Conservation (phyloP, 2,797 vertebrate species). For the Eurystomus glaucurus region DNA sequence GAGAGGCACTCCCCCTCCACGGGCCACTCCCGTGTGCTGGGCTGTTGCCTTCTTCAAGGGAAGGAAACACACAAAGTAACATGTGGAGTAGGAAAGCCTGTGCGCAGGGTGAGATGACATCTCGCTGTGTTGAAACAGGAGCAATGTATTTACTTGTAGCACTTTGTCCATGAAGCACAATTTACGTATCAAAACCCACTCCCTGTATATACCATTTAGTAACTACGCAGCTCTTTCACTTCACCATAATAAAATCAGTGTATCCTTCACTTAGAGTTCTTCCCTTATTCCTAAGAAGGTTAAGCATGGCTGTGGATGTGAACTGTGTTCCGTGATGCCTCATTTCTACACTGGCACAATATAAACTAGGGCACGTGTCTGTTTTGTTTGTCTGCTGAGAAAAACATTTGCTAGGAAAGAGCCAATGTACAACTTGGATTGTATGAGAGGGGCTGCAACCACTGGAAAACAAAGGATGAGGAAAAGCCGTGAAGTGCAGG, state of each 20-base stretch:
- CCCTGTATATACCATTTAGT: fast-evolving
- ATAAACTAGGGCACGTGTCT: fast-evolving
- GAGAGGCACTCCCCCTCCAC: not conserved
- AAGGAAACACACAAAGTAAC: not conserved
- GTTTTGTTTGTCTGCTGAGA: not conserved
- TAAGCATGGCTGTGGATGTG: not conserved
- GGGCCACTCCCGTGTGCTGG: not conserved
- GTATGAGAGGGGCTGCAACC: not conserved
- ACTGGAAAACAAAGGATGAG: not conserved
- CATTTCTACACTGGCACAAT: not conserved
- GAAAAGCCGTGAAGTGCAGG: not conserved
- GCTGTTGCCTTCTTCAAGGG: not conserved
- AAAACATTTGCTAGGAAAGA: not conserved
- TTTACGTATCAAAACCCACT: fast-evolving
- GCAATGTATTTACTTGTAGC: not conserved
- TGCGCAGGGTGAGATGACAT: not conserved
- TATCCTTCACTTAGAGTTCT: not conserved
- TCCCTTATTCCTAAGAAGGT: not conserved
- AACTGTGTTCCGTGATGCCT: not conserved
- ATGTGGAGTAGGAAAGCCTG: not conserved
- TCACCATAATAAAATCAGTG: fast-evolving
- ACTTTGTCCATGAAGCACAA: not conserved
- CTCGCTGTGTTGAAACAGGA: not conserved
- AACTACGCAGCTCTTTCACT: not conserved
- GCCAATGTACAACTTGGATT: not conserved